Evolutionary conservation across 2,113 vertebrate species (phyloP).

Genomic region (Steatornis caripensis): DNA sequence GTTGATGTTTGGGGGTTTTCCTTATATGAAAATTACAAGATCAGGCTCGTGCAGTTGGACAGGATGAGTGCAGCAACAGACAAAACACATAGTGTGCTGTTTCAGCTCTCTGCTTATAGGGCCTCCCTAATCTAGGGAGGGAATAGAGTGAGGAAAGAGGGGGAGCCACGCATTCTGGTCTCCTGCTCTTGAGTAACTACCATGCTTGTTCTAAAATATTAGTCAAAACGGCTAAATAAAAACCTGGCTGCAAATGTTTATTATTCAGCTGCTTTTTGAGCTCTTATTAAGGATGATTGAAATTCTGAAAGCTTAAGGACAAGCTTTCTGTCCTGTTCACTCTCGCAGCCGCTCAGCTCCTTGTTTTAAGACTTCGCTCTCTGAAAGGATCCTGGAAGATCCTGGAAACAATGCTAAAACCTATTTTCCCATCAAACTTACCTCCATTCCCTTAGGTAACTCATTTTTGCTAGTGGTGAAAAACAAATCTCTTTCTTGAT

Average conservation of each 20-base stretch:
- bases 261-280: not conserved
- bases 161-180: not conserved
- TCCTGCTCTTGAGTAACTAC: not conserved
- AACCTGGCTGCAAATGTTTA: not conserved
- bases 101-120: not conserved
- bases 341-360: not conserved
- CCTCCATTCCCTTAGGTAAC: not conserved
- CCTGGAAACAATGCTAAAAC: not conserved
- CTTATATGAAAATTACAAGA: not conserved
- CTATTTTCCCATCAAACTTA: not conserved
- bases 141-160: not conserved
- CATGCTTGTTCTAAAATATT: not conserved
- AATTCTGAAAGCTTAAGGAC: not conserved
- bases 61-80: not conserved
- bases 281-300: not conserved
- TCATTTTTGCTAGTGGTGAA: not conserved
- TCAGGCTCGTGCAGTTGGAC: not conserved
- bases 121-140: not conserved
- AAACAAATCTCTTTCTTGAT: not conserved
- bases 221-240: not conserved
- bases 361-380: not conserved
- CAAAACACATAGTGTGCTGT: not conserved
- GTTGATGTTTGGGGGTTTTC: not conserved
- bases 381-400: not conserved
- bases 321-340: not conserved